phyloP scores from a whole-genome alignment of 2,888 invertebrate genomes.

The Drosophila kambysellisi region DNA sequence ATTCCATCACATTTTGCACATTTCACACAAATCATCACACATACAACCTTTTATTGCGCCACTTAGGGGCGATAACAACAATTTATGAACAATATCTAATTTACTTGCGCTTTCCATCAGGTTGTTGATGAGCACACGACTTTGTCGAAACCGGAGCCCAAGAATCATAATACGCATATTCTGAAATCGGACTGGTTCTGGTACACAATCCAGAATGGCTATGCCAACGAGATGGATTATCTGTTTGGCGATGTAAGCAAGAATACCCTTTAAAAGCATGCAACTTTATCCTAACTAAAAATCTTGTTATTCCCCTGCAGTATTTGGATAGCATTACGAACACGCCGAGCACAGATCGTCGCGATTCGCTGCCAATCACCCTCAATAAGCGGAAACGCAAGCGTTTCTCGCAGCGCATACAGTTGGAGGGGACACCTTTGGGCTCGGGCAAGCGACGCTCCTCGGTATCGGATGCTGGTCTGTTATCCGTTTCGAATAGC shows the following conservation, averaged over 20 bases:
- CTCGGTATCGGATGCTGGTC: conserved; percentile 93
- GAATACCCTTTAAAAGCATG: neutral
- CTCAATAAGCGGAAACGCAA: conserved; percentile 91
- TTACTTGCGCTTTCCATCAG: conserved; percentile 85
- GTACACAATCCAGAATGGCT: conserved; percentile 98
- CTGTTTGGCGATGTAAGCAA: conserved; percentile 92
- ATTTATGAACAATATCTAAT: conserved; percentile 6
- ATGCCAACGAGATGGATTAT: conserved; percentile 96
- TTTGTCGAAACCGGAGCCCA: conserved; percentile 89
- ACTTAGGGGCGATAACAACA: neutral
- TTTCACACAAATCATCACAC: conserved; percentile 35
- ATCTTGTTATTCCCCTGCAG: conserved; percentile 49
- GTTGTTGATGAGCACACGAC: conserved; percentile 94
- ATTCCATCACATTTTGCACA: conserved; percentile 34
- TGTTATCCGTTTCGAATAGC: conserved; percentile 93
- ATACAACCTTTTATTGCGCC: neutral
- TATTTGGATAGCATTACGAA: conserved; percentile 85
- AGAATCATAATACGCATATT: conserved; percentile 89
- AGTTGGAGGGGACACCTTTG: conserved; percentile 84
- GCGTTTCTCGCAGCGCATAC: conserved; percentile 87
- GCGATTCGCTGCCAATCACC: conserved; percentile 87
- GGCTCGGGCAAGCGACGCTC: conserved; percentile 90
- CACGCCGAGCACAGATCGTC: conserved; percentile 86
- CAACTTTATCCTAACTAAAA: neutral
- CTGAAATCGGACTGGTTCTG: conserved; percentile 99